These are phyloP conservation scores for Gortyna flavago DNA, from an alignment of 2,888 invertebrate species.

Conservation along the genomic window DNA sequence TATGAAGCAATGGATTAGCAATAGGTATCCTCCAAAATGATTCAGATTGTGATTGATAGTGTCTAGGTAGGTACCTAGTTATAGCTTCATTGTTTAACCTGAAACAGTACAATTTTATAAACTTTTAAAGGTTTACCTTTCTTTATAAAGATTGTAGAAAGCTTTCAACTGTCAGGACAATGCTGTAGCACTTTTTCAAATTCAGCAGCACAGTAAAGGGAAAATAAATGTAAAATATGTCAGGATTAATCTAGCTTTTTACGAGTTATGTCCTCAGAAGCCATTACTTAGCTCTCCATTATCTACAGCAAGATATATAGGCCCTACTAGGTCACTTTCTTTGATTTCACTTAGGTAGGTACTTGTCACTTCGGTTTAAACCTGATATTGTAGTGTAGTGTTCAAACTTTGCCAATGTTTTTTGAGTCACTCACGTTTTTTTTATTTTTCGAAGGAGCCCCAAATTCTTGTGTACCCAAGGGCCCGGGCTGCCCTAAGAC, in stretches of 20 bases:
- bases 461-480: background rate
- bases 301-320: background rate
- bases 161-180: conserved; percentile 31
- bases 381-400: conserved; percentile 16
- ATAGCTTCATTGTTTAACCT: background rate
- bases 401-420: conserved; percentile 14
- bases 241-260: conserved; percentile 22
- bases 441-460: background rate
- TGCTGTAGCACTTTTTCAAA: conserved; percentile 29
- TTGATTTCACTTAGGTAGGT: background rate
- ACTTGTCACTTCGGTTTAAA: background rate
- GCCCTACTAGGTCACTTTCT: background rate
- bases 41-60: too few species aligned
- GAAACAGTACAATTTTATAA: conserved; percentile 16
- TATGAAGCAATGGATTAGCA: too few species aligned
- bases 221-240: conserved; percentile 18
- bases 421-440: background rate
- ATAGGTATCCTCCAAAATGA: too few species aligned
- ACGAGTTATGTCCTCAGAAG: conserved; percentile 5
- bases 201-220: background rate
- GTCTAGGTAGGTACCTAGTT: too few species aligned
- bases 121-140: conserved; percentile 4
- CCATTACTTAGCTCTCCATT: background rate
- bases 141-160: conserved; percentile 2
- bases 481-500: background rate